A percentile compares a stretch with the other conserved stretches of the same genome.
These are phyloP conservation scores for Phodopus roborovskii DNA, from an alignment of 2,113 vertebrate species.

Conservation along the genomic window DNA sequence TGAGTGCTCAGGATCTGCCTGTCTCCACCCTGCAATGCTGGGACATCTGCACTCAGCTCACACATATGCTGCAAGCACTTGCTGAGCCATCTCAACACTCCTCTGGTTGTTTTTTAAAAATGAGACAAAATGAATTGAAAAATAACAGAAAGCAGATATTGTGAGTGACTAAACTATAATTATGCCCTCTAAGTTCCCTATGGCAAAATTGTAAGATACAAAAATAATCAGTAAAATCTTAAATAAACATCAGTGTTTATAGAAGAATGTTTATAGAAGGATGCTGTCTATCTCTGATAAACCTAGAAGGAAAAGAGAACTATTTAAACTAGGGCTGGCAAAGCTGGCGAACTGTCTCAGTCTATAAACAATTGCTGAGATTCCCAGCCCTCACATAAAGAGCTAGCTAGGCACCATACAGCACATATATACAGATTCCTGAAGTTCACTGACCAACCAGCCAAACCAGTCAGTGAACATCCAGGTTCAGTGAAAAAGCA, in stretches of 20 bases:
- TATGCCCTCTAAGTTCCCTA: slow-evolving; percentile 9
- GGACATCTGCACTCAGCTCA: neutral
- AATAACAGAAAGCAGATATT: neutral
- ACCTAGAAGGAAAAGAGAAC: neutral
- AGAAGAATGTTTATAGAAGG: neutral
- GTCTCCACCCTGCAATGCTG: neutral
- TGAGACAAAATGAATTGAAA: neutral
- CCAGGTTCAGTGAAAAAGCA: neutral
- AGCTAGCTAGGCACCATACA: neutral
- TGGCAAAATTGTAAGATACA: slow-evolving; percentile 35
- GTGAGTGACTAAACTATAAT: neutral
- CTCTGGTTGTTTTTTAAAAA: neutral
- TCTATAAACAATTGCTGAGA: neutral
- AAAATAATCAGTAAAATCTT: slow-evolving; percentile 55
- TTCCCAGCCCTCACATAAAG: neutral
- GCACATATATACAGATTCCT: neutral
- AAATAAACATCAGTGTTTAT: slow-evolving; percentile 11
- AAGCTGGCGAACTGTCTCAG: neutral
- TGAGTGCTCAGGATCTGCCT: neutral
- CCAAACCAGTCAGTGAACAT: neutral
- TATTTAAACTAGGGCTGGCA: neutral
- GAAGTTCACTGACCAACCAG: neutral
- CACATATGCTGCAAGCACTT: neutral
- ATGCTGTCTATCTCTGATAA: neutral
- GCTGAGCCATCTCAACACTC: neutral